Conservation (phyloP, 2,797 vertebrate species). For the Steatocranus sp. region DNA sequence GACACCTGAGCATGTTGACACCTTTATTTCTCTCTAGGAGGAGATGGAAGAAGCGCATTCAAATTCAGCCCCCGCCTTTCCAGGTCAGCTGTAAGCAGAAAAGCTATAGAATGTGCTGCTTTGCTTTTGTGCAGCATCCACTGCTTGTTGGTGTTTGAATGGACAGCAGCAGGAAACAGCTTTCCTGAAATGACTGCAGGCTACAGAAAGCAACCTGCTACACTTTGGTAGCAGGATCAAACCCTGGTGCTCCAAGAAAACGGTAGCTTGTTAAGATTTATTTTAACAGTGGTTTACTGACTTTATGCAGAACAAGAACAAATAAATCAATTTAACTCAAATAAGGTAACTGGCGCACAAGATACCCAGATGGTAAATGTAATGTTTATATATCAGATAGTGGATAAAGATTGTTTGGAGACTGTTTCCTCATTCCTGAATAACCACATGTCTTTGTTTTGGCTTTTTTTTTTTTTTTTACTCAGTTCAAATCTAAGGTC, state of each 20-base stretch:
- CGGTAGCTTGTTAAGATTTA: neutral
- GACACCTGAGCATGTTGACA: neutral
- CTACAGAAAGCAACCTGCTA: neutral
- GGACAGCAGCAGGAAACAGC: neutral
- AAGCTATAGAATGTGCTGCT: neutral
- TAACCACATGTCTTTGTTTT: neutral
- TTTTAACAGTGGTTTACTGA: neutral
- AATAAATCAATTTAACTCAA: neutral
- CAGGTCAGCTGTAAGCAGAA: neutral
- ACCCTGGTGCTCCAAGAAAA: neutral
- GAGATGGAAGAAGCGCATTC: neutral
- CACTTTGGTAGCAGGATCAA: neutral
- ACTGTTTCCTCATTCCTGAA: neutral
- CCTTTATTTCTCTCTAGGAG: neutral
- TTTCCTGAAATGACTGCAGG: neutral
- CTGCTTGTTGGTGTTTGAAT: neutral
- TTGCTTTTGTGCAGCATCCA: neutral
- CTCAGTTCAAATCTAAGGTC: neutral
- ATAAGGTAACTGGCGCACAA: neutral
- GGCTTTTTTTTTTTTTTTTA: neutral
- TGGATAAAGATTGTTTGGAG: neutral
- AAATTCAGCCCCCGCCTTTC: neutral
- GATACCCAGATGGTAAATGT: neutral
- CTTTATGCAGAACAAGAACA: neutral
- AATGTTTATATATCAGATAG: neutral